These are phyloP conservation scores for Numida meleagris DNA, from an alignment of 2,113 vertebrate genomes.

Conservation along the genomic window DNA sequence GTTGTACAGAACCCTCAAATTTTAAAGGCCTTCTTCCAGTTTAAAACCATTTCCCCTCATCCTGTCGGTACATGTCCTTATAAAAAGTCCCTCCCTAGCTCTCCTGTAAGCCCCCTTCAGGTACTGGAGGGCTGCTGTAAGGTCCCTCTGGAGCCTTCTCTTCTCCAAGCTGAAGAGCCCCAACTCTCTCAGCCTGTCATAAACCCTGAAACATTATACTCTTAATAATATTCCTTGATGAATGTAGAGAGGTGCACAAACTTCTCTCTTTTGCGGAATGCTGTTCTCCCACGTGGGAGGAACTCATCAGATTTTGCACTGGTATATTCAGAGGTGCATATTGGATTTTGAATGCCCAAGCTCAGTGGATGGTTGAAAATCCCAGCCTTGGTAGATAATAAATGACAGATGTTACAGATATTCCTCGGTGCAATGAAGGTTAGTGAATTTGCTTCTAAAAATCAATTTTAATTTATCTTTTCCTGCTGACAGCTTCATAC, in stretches of 20 bases:
- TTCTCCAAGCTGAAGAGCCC: too few species aligned
- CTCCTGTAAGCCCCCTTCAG: too few species aligned
- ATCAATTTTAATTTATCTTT: constrained; percentile 64
- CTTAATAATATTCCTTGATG: not conserved
- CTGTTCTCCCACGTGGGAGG: not conserved
- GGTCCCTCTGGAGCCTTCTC: too few species aligned
- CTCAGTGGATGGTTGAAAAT: not conserved
- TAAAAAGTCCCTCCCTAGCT: too few species aligned
- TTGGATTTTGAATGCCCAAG: not conserved
- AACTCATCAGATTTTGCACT: not conserved
- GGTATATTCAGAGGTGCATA: not conserved
- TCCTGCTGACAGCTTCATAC: constrained; percentile 51
- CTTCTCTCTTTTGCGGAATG: not conserved
- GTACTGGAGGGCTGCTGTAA: too few species aligned
- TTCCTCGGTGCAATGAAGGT: constrained; percentile 29
- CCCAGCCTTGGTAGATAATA: not conserved
- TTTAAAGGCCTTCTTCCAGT: not conserved
- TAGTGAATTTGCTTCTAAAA: constrained; percentile 40
- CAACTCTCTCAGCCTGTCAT: too few species aligned
- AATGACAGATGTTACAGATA: constrained; percentile 5
- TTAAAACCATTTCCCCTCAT: too few species aligned
- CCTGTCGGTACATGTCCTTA: too few species aligned
- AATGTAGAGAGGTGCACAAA: not conserved
- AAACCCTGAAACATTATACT: not conserved
- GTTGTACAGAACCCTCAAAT: not conserved